phyloP scores from a whole-genome alignment of 2,113 vertebrate genomes.

The Plestiodon gilberti region DNA sequence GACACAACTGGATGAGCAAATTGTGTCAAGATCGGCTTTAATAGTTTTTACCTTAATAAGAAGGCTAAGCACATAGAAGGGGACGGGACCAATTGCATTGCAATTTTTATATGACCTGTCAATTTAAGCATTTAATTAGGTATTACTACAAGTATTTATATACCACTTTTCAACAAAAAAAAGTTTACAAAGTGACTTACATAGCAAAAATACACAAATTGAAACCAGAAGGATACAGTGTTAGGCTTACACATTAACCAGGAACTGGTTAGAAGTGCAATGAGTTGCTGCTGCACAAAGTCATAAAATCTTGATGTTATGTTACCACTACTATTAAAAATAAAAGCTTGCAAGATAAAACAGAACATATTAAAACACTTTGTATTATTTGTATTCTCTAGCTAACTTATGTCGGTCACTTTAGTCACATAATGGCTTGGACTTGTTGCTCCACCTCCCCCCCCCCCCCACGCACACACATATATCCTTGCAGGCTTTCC shows the following conservation, averaged over 20 bases:
- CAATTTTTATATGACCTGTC: neutral
- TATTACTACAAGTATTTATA: too few species aligned
- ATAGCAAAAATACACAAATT: neutral
- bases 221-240: neutral
- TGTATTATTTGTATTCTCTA: neutral
- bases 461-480: too few species aligned
- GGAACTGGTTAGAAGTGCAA: too few species aligned
- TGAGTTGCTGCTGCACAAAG: too few species aligned
- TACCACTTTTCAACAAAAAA: too few species aligned
- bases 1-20: too few species aligned
- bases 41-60: neutral
- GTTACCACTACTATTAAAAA: neutral
- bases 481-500: too few species aligned
- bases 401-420: neutral
- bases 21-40: neutral
- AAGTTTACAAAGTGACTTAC: neutral
- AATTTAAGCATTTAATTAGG: neutral
- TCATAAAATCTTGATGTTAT: neutral
- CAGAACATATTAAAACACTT: neutral
- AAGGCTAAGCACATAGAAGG: neutral
- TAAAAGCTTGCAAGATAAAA: neutral
- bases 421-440: too few species aligned
- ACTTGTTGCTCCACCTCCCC: too few species aligned
- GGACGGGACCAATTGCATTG: neutral
- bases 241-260: neutral